Conservation (phyloP, 1,140 invertebrate species). For the Ceratosolen fusciceps region DNA sequence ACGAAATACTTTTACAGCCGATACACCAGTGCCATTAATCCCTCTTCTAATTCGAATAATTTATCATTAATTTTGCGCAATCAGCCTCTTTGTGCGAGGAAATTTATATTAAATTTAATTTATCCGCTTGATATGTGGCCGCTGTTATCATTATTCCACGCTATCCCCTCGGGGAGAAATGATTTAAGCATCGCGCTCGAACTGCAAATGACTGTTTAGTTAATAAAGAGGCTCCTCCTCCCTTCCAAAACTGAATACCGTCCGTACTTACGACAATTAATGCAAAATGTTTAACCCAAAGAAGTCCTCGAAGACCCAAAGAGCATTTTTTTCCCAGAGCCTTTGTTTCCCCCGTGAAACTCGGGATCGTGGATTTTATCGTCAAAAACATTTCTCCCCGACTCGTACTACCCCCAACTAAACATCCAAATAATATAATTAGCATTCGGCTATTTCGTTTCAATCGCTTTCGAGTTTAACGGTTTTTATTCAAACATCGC, state of each 20-base stretch:
- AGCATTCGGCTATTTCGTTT: not conserved
- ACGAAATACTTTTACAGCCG: no score
- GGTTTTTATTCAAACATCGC: no score
- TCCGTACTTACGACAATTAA: conserved; percentile 26
- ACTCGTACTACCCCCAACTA: not conserved
- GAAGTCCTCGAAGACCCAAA: not conserved
- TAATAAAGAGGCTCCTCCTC: conserved; percentile 11
- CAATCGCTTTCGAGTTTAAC: not conserved
- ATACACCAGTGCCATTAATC: no score
- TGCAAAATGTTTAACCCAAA: conserved; percentile 2
- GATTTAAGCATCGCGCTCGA: not conserved
- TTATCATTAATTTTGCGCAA: not conserved
- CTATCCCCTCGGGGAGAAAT: conserved; percentile 13
- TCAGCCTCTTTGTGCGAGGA: no score
- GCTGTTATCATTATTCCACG: not conserved
- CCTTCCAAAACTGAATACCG: conserved; percentile 54
- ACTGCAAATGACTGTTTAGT: conserved; percentile 20
- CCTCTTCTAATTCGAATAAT: no score
- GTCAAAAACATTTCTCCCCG: not conserved
- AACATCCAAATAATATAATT: not conserved
- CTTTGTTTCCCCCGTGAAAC: no score
- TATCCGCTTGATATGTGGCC: not conserved
- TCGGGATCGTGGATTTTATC: no score
- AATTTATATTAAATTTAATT: not conserved
- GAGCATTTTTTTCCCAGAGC: no score